Conservation (phyloP, 2,113 vertebrate genomes). For the Laterallus jamaicensis region DNA sequence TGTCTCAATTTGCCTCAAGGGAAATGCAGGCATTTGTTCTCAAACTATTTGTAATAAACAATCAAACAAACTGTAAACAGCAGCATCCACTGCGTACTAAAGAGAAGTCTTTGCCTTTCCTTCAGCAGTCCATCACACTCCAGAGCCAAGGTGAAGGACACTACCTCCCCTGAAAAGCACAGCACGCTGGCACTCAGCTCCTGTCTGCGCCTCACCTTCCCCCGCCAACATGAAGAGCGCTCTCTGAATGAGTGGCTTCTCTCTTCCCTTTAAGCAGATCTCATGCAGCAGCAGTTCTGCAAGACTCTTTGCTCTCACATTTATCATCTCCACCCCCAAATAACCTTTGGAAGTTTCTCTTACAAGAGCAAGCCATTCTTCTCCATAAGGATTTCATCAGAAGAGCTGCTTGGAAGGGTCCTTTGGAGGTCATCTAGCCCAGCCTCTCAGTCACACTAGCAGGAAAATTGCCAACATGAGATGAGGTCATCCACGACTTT, state of each 20-base stretch:
- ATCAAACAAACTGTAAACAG: background rate
- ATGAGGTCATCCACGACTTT: background rate
- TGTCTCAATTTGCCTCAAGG: rapidly evolving
- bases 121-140: background rate
- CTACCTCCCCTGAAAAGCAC: background rate
- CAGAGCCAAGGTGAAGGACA: background rate
- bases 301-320: background rate
- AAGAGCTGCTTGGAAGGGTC: background rate
- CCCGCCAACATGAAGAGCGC: background rate
- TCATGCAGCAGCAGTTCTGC: background rate
- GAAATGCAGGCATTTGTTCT: background rate
- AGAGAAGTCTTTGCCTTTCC: background rate
- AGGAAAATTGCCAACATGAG: background rate
- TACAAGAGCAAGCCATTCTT: background rate
- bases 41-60: background rate
- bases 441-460: background rate
- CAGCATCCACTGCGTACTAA: background rate
- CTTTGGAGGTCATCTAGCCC: background rate
- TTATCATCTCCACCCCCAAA: background rate
- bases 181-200: background rate
- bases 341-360: conserved; percentile 8
- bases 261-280: background rate
- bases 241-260: background rate
- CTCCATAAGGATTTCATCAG: background rate
- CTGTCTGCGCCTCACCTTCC: background rate